These are phyloP conservation scores for Eilema sororculum DNA, from an alignment of 2,888 invertebrate species.

Conservation along the genomic window DNA sequence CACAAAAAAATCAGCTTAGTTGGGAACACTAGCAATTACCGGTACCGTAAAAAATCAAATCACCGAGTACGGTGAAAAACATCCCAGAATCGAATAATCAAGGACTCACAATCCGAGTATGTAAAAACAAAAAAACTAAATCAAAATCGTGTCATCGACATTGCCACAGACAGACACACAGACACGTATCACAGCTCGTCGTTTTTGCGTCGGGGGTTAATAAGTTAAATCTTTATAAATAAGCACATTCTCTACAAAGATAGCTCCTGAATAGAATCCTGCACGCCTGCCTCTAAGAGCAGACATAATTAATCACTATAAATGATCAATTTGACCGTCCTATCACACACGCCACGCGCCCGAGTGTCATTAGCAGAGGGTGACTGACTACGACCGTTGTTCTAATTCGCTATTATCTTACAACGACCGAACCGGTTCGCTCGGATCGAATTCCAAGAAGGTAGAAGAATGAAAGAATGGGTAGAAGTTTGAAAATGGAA, in stretches of 20 bases:
- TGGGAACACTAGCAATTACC: too few species aligned
- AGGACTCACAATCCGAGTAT: background rate
- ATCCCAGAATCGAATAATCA: background rate
- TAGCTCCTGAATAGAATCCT: background rate
- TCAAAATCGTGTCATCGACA: too few species aligned
- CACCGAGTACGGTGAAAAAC: too few species aligned
- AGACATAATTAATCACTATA: constrained; percentile 16
- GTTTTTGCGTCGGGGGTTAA: too few species aligned
- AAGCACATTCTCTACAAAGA: background rate
- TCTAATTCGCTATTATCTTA: constrained; percentile 25
- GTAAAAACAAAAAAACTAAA: too few species aligned
- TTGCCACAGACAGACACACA: too few species aligned
- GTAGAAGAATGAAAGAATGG: too few species aligned
- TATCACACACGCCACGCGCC: constrained; percentile 13
- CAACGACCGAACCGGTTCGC: constrained; percentile 13
- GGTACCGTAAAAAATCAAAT: too few species aligned
- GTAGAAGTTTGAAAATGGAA: background rate
- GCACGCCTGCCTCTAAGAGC: background rate
- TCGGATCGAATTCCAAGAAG: background rate
- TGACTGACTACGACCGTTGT: constrained; percentile 21
- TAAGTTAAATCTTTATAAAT: background rate
- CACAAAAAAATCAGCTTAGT: too few species aligned
- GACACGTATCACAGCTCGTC: too few species aligned
- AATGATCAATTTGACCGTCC: constrained; percentile 15
- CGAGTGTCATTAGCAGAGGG: constrained; percentile 19